Evolutionary conservation across 2,888 invertebrate species (phyloP).

Genomic region (Adineta ricciae): DNA sequence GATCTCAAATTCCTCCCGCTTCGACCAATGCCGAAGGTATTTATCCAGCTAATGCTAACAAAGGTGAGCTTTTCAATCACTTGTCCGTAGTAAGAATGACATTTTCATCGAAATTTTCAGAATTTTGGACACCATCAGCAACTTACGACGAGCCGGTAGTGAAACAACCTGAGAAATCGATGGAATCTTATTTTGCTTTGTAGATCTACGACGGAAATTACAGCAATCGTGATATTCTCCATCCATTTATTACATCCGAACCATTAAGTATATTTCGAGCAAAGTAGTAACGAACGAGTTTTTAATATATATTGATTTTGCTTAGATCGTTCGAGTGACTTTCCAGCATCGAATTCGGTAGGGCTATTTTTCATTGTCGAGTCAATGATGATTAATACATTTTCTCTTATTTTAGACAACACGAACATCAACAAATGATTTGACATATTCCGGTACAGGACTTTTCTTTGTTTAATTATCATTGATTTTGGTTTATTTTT

Average conservation of each 20-base stretch:
- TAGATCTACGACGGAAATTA: not conserved
- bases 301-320: too few species aligned
- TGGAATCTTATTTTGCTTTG: not conserved
- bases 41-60: not conserved
- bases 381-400: not conserved
- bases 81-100: too few species aligned
- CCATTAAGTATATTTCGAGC: not conserved
- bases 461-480: not conserved
- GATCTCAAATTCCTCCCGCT: not conserved
- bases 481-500: not conserved
- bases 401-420: not conserved
- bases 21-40: not conserved
- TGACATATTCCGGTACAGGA: not conserved
- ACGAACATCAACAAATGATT: not conserved
- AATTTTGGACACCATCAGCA: not conserved
- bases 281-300: too few species aligned
- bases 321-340: too few species aligned
- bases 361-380: not conserved
- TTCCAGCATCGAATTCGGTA: not conserved
- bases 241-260: conserved; percentile 14
- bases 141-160: not conserved
- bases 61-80: too few species aligned
- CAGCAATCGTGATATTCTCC: conserved; percentile 19
- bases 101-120: too few species aligned
- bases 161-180: not conserved